Evolutionary conservation across 2,888 invertebrate species (phyloP).

Genomic region (Hoplodrina ambigua): DNA sequence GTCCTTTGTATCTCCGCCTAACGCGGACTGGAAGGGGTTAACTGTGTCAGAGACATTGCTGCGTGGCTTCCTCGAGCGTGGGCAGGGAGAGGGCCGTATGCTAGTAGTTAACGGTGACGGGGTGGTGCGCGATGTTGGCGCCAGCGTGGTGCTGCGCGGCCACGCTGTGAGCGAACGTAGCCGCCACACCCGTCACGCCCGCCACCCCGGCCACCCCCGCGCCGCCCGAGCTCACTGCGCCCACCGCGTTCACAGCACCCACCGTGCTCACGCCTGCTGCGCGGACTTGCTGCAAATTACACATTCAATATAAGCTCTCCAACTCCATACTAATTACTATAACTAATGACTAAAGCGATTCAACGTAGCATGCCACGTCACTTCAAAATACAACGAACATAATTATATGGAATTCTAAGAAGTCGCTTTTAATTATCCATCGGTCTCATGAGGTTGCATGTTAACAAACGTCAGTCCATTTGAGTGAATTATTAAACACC

Average conservation of each 20-base stretch:
- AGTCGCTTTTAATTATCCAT: background rate
- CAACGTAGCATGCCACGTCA: background rate
- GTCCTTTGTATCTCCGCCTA: slow-evolving; percentile 31
- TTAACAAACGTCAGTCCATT: background rate
- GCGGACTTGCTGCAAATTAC: slow-evolving; percentile 76
- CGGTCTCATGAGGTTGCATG: background rate
- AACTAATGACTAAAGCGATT: background rate
- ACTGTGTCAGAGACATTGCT: slow-evolving; percentile 46
- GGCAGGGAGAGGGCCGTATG: slow-evolving; percentile 62
- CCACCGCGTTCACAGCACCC: slow-evolving; percentile 59
- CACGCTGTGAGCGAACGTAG: slow-evolving; percentile 76
- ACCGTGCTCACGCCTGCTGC: slow-evolving; percentile 63
- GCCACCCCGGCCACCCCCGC: slow-evolving; percentile 63
- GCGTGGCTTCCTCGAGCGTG: slow-evolving; percentile 48
- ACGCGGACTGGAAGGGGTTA: slow-evolving; percentile 1
- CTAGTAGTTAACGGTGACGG: slow-evolving; percentile 88
- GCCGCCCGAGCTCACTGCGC: slow-evolving; percentile 62
- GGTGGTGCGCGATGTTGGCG: slow-evolving; percentile 81
- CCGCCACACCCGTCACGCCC: slow-evolving; percentile 63
- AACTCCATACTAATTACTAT: background rate
- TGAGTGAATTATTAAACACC: background rate
- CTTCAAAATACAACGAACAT: background rate
- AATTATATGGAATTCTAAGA: background rate
- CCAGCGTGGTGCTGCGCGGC: slow-evolving; percentile 76
- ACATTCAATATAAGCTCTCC: background rate